Base-by-base conservation (phyloP, 2,113 vertebrate species). In the Mobula hypostoma region DNA sequence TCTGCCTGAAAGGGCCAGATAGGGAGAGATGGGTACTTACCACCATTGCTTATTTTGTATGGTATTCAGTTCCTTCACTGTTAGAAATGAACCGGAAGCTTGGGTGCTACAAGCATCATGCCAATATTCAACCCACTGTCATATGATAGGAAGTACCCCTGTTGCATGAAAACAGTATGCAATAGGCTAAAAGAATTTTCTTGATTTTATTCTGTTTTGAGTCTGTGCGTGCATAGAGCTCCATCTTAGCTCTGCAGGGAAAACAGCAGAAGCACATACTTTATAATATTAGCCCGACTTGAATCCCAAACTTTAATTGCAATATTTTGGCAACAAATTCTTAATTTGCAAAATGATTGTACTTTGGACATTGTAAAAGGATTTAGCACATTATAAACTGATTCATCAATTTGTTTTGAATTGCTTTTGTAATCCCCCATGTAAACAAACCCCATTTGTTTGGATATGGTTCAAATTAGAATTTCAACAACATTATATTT, bases 361-460 rank as follows among this genome's bases (percentile, higher is more conserved):
- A 93, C 24, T 74, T 93, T 93, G 68, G 90, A 93, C 68, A 27
- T 74, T 93, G 90, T 74, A 72, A 74, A 93, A 74, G 68, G 68
- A 7, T 93, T 72, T 74, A 93, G 40, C 88, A 93, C 90, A 36
- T 93, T 66, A 74, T 93, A 93, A 93, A 48, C 90, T 74, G 32
- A 93, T 93, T 93, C 68, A 48, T 93, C 66, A 93, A 48, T 27
- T 29, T 93, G 90, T 21, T 74, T 72, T 74, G 90, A 93, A 74
- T 93, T 93, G 36, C 68, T 70, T 93, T 74, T 93, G 90, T 93
- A 72, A 21, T 74, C 90, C 66, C 90, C n/a, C 68, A 93, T 72
- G 90, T 72, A 93, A 93, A 93, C 90, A 93, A 93, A 74, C 19
- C 68, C 68, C 32, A 93, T 93, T 93, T 93, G 90, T 40, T 93